These are phyloP conservation scores for Trichonephila inaurata DNA, from an alignment of 1,140 invertebrate species.

Conservation along the genomic window DNA sequence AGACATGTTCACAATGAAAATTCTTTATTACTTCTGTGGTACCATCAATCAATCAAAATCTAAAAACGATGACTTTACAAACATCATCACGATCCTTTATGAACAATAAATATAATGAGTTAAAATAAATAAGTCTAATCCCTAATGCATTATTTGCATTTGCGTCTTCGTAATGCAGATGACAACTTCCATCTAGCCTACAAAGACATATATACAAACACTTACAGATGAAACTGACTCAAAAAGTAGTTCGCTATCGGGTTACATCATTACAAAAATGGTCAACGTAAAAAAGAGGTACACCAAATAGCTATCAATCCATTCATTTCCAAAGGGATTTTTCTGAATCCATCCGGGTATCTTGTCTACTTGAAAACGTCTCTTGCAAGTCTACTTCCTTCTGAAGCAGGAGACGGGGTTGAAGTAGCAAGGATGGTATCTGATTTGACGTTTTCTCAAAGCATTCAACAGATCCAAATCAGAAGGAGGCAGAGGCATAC, in stretches of 20 bases:
- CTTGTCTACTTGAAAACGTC: background rate
- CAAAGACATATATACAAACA: conserved; percentile 12
- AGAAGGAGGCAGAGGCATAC: background rate
- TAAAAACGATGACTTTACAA: conserved; percentile 28
- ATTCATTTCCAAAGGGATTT: background rate
- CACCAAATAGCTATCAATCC: conserved; percentile 7
- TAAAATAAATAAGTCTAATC: background rate
- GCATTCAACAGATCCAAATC: conserved; percentile 57
- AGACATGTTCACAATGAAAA: background rate
- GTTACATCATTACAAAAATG: conserved; percentile 30
- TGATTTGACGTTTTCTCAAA: conserved; percentile 79
- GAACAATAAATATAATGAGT: conserved; percentile 16
- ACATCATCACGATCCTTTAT: background rate
- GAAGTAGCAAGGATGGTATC: conserved; percentile 81
- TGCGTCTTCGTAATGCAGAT: background rate
- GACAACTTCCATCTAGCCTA: background rate
- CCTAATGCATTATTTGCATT: conserved; percentile 7
- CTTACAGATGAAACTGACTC: conserved; percentile 10
- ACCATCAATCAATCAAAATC: background rate
- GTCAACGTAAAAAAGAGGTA: conserved; percentile 24
- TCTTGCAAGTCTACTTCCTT: conserved; percentile 70
- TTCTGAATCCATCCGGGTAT: too few species aligned
- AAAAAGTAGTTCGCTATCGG: background rate
- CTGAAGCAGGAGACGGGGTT: conserved; percentile 81
- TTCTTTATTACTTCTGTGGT: conserved; percentile 1